phyloP scores from a whole-genome alignment of 2,888 invertebrate genomes.

The Scaptomyza polygonia region DNA sequence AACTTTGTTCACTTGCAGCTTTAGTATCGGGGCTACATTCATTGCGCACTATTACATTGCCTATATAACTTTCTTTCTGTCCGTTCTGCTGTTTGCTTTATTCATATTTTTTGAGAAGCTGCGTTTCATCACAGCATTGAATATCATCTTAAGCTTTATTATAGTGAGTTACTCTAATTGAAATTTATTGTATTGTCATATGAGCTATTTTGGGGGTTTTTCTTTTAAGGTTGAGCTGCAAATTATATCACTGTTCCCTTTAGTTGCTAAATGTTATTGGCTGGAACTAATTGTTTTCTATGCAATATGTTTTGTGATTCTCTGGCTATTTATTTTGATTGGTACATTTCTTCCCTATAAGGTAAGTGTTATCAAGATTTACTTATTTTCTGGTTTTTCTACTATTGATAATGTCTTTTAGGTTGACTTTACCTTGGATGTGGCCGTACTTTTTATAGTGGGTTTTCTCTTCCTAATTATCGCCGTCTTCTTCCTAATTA shows the following conservation, averaged over 20 bases:
- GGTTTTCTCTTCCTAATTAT: constrained; percentile 46
- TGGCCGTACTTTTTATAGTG: constrained; percentile 59
- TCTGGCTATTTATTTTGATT: constrained; percentile 33
- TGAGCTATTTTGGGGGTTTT: too few species aligned
- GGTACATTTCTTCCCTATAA: constrained; percentile 38
- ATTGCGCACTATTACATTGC: constrained; percentile 12
- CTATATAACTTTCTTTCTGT: constrained; percentile 33
- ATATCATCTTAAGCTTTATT: constrained; percentile 18
- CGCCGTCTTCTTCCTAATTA: constrained; percentile 34
- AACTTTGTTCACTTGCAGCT: constrained; percentile 9
- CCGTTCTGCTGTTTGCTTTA: constrained; percentile 21
- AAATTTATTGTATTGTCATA: too few species aligned
- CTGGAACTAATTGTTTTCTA: constrained; percentile 43
- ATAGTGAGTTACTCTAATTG: constrained; percentile 46
- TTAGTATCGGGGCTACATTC: constrained; percentile 3
- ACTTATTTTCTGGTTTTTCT: neutral
- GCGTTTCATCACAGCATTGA: constrained; percentile 29
- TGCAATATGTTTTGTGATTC: constrained; percentile 3
- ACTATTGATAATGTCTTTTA: constrained; percentile 4
- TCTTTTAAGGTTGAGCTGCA: constrained; percentile 55
- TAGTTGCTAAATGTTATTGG: constrained; percentile 24
- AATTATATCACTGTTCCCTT: constrained; percentile 45
- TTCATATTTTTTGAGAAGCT: constrained; percentile 54
- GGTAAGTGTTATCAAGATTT: constrained; percentile 23
- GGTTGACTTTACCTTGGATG: constrained; percentile 58